Evolutionary conservation across 2,113 vertebrate genomes (phyloP).

Genomic region (Thalassoma bifasciatum): DNA sequence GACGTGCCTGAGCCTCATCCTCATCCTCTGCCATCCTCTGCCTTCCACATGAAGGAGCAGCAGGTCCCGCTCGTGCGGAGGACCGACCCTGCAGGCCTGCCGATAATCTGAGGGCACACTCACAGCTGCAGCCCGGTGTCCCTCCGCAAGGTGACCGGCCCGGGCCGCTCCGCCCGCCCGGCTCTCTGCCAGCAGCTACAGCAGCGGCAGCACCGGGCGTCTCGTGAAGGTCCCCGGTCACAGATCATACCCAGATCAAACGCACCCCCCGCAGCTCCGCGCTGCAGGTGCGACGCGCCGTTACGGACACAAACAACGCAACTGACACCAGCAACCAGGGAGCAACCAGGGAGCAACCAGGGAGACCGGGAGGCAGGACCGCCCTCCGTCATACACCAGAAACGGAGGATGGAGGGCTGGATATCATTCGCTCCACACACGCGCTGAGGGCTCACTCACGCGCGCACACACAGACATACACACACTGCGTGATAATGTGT

Average conservation of each 20-base stretch:
- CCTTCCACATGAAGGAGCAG: background rate
- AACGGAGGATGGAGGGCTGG: conserved; percentile 24
- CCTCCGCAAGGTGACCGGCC: conserved; percentile 83
- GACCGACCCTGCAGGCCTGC: too few species aligned
- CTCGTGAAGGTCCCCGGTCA: conserved; percentile 47
- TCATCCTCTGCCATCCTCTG: conserved; percentile 7
- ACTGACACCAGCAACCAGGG: conserved; percentile 5
- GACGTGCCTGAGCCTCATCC: conserved; percentile 60
- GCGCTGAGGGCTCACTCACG: conserved; percentile 10
- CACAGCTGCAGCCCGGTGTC: conserved; percentile 39
- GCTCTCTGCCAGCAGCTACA: conserved; percentile 26
- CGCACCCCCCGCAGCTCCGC: conserved; percentile 30
- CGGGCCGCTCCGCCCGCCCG: conserved; percentile 38
- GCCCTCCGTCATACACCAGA: conserved; percentile 15
- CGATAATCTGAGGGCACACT: background rate
- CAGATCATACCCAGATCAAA: conserved; percentile 50
- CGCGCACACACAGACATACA: conserved; percentile 10
- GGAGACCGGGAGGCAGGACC: background rate
- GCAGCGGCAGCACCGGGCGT: background rate
- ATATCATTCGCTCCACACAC: conserved; percentile 36
- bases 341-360: too few species aligned
- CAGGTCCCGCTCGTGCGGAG: background rate
- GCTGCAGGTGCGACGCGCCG: conserved; percentile 59
- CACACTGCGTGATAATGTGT: conserved; percentile 49
- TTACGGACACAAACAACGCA: conserved; percentile 47